phyloP scores from a whole-genome alignment of 2,888 invertebrate genomes.

The Hedya salicella region DNA sequence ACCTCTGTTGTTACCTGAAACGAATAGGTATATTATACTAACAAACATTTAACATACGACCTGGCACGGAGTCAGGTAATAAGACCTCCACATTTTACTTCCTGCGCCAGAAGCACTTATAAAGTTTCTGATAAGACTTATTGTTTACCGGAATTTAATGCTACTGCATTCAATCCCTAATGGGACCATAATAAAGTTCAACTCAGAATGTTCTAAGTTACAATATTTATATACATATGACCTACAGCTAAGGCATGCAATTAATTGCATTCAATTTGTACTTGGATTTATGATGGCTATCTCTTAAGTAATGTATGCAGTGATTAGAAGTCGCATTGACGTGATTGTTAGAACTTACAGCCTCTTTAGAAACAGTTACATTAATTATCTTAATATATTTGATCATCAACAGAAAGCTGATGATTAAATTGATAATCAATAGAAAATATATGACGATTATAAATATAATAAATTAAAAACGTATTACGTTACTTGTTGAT shows the following conservation, averaged over 20 bases:
- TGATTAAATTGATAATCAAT: neutral
- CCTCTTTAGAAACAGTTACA: constrained; percentile 5
- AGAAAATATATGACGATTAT: neutral
- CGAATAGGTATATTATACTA: neutral
- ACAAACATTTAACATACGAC: constrained; percentile 8
- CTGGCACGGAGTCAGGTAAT: constrained; percentile 28
- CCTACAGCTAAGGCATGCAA: constrained; percentile 14
- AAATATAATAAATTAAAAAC: constrained; percentile 28
- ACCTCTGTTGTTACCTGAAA: too few relatives aligned
- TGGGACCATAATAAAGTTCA: constrained; percentile 7
- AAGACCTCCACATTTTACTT: constrained; percentile 32
- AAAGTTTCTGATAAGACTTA: constrained; percentile 31
- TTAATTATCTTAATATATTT: neutral
- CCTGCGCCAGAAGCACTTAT: constrained; percentile 33
- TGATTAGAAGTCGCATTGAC: constrained; percentile 11
- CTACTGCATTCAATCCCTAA: constrained; percentile 3
- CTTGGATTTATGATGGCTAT: constrained; percentile 12
- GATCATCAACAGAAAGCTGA: constrained; percentile 5
- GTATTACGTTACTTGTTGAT: constrained; percentile 28
- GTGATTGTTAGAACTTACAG: neutral
- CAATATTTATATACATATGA: constrained; percentile 3
- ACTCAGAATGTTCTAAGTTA: neutral
- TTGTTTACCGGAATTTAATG: constrained; percentile 29
- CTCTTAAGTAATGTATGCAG: constrained; percentile 6
- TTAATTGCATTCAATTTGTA: constrained; percentile 27